Base-by-base conservation (phyloP, 2,113 vertebrate genomes). In the Electrona antarctica region DNA sequence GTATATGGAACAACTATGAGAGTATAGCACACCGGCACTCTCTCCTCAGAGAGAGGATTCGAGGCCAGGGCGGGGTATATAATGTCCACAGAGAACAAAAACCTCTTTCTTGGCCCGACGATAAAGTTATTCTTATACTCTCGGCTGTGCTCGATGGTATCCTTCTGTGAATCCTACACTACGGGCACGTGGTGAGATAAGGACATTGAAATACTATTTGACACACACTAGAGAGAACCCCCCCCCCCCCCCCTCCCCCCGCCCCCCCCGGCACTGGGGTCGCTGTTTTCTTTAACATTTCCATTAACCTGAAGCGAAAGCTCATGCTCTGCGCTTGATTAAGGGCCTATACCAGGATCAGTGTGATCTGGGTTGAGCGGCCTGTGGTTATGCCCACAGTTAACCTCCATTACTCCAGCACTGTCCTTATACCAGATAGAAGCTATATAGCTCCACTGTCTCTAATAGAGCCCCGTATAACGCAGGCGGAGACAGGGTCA, bases 321-420 rank as follows among this genome's bases (percentile, higher is more conserved):
- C 60, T 2, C 21, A 21, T 21, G 21, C 67, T 74, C 64, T 1
- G 47, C 6, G 28, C 71, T 80, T 83, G 60, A 88, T 86, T 73
- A 89, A 81, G 73, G 59, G 12, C 60, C 41, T 75, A 3, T 10
- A 3, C 12, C 64, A 68, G 21, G 59, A 83, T 73, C 69, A 45
- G 69, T 33, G 49, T 49, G 75, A 68, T 80, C 47, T 65, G 67
- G 15, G 58, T 21, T 14, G 47, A 58, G 54, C 33, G 33, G 33
- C 28, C 57, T 41, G 41, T 84, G 79, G 87, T 89, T 84, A 76
- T 86, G 66, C 71, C 73, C 78, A 72, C 75, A 80, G 81, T 88
- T 92, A 88, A 88, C 87, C 88, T 83, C 83, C 73, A 90, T 90
- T 84, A 84, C 81, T 33, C 29, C 29, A 79, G 66, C 60, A 29